Evolutionary conservation across 2,113 vertebrate species (phyloP).

Genomic region (Nyctibius bracteatus): DNA sequence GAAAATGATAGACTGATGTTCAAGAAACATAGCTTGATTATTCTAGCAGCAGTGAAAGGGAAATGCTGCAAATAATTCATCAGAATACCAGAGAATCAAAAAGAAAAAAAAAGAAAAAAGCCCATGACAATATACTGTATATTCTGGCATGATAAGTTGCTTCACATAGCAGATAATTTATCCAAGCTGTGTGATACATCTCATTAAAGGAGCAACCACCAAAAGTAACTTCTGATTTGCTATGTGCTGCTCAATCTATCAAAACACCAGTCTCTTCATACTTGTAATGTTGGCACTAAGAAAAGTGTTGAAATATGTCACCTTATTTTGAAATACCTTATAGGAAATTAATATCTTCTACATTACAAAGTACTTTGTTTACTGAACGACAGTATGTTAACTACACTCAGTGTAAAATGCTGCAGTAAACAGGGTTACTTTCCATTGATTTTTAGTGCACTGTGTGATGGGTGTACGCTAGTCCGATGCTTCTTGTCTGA

Average conservation of each 20-base stretch:
- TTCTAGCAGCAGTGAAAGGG: conserved; percentile 54
- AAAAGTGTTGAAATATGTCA: conserved; percentile 34
- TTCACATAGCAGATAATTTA: conserved; percentile 62
- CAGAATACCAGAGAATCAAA: conserved; percentile 51
- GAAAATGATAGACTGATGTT: conserved; percentile 63
- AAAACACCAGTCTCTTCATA: conserved; percentile 14
- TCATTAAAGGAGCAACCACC: conserved; percentile 66
- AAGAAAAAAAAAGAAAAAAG: conserved; percentile 1
- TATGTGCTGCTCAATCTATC: conserved; percentile 49
- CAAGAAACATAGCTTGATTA: conserved; percentile 66
- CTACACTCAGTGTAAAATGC: conserved; percentile 24
- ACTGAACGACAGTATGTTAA: background rate
- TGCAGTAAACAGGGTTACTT: conserved; percentile 33
- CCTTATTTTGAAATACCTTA: conserved; percentile 44
- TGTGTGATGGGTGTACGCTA: background rate
- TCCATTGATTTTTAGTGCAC: conserved; percentile 14
- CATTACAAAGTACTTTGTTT: conserved; percentile 60
- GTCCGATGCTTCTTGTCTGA: conserved; percentile 18
- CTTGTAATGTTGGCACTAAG: conserved; percentile 4
- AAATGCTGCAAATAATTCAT: conserved; percentile 71
- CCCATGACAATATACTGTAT: conserved; percentile 67
- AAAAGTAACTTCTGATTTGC: conserved; percentile 70
- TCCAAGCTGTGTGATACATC: conserved; percentile 60
- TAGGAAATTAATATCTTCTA: conserved; percentile 38
- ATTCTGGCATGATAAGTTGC: conserved; percentile 61